Evolutionary conservation across 2,888 invertebrate species (phyloP).

Genomic region (Esperia sulphurella): DNA sequence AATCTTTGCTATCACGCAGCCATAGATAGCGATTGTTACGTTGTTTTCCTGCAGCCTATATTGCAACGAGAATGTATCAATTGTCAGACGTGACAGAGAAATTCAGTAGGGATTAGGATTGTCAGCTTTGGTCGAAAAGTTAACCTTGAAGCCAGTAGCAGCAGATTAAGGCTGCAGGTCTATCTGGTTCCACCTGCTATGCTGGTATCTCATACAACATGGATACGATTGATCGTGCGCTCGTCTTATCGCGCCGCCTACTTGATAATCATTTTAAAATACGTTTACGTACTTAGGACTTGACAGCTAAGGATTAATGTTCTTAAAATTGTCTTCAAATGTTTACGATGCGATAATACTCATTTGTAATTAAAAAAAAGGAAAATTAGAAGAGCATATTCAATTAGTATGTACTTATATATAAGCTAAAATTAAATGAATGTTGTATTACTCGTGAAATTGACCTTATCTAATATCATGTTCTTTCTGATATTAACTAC

Average conservation of each 20-base stretch:
- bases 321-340: constrained; percentile 19
- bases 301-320: constrained; percentile 53
- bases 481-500: too few species aligned
- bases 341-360: constrained; percentile 5
- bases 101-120: constrained; percentile 43
- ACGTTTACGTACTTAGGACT: constrained; percentile 53
- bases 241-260: constrained; percentile 52
- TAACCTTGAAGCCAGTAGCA: constrained; percentile 53
- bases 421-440: too few species aligned
- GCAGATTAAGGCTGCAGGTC: constrained; percentile 60
- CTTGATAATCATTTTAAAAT: constrained; percentile 71
- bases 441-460: too few species aligned
- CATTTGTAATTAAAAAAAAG: background rate
- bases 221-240: constrained; percentile 63
- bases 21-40: constrained; percentile 1
- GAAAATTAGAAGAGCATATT: too few species aligned
- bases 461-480: too few species aligned
- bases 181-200: constrained; percentile 42
- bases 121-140: constrained; percentile 32
- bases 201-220: constrained; percentile 32
- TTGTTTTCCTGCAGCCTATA: constrained; percentile 10
- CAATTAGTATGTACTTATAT: too few species aligned
- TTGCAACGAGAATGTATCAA: constrained; percentile 20
- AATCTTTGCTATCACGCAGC: constrained; percentile 6
- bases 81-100: constrained; percentile 33